A percentile compares a stretch with the other conserved stretches of the same genome.
Conservation (phyloP, 2,888 invertebrate genomes). For the Carabus problematicus region DNA sequence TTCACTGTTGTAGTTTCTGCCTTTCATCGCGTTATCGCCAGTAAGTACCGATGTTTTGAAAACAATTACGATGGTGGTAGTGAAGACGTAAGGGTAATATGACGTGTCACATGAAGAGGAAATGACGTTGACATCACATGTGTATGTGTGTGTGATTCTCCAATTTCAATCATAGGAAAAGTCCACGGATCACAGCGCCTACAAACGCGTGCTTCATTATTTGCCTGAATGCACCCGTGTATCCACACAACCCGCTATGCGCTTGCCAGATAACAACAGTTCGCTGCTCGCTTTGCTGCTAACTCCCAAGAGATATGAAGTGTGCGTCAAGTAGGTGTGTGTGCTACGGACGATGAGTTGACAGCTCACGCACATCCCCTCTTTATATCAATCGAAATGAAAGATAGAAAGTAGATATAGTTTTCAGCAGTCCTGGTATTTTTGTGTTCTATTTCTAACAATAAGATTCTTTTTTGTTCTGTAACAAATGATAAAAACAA, state of each 20-base stretch:
- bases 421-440: no score
- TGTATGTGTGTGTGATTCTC: slow-evolving; percentile 10
- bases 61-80: not conserved
- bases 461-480: no score
- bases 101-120: slow-evolving; percentile 2
- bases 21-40: not conserved
- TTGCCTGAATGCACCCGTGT: slow-evolving; percentile 20
- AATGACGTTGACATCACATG: slow-evolving; percentile 14
- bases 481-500: no score
- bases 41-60: not conserved
- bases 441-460: no score
- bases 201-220: slow-evolving; percentile 16
- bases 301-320: no score
- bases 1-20: no score
- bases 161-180: slow-evolving; percentile 24
- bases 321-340: no score
- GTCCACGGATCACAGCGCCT: slow-evolving; percentile 5
- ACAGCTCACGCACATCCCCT: no score
- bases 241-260: slow-evolving; percentile 15
- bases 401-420: no score
- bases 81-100: not conserved
- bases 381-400: no score
- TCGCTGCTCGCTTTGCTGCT: slow-evolving; percentile 4
- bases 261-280: slow-evolving; percentile 15
- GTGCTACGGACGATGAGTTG: no score